phyloP scores from a whole-genome alignment of 1,140 invertebrate genomes.

The Drosophila saltans region DNA sequence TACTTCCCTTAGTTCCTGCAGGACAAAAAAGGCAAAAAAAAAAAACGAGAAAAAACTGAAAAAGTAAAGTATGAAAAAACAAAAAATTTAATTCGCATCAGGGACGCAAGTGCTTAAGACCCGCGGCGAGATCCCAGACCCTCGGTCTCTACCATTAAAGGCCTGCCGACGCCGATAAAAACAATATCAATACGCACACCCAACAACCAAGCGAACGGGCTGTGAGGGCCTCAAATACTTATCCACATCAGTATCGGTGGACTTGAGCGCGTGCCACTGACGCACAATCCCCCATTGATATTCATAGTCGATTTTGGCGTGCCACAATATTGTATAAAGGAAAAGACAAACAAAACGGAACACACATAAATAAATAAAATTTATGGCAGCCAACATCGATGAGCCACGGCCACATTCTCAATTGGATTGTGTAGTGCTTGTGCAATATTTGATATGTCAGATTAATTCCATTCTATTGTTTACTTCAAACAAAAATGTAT shows the following conservation, averaged over 20 bases:
- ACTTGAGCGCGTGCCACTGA: conserved; percentile 64
- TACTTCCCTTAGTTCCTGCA: conserved; percentile 58
- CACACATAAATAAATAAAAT: conserved; percentile 79
- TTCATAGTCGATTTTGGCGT: conserved; percentile 73
- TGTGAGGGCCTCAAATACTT: conserved; percentile 41
- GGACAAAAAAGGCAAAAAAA: conserved; percentile 52
- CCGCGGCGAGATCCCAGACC: conserved; percentile 40
- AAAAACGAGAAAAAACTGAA: conserved; percentile 45
- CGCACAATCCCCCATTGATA: conserved; percentile 75
- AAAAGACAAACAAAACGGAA: conserved; percentile 59
- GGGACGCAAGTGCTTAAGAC: conserved; percentile 66
- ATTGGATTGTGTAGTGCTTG: conserved; percentile 56
- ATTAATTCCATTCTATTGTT: conserved; percentile 57
- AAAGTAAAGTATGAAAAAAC: conserved; percentile 37
- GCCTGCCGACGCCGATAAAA: conserved; percentile 67
- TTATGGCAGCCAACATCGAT: conserved; percentile 66
- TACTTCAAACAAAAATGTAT: conserved; percentile 39
- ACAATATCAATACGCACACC: conserved; percentile 64
- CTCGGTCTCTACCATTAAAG: conserved; percentile 23
- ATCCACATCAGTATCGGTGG: conserved; percentile 52
- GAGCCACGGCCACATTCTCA: conserved; percentile 46
- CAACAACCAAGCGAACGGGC: conserved; percentile 9
- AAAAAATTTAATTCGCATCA: conserved; percentile 81
- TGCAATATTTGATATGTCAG: conserved; percentile 51
- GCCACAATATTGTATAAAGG: conserved; percentile 35